Base-by-base conservation (phyloP, 2,888 invertebrate species). In the Scaptomyza parva region DNA sequence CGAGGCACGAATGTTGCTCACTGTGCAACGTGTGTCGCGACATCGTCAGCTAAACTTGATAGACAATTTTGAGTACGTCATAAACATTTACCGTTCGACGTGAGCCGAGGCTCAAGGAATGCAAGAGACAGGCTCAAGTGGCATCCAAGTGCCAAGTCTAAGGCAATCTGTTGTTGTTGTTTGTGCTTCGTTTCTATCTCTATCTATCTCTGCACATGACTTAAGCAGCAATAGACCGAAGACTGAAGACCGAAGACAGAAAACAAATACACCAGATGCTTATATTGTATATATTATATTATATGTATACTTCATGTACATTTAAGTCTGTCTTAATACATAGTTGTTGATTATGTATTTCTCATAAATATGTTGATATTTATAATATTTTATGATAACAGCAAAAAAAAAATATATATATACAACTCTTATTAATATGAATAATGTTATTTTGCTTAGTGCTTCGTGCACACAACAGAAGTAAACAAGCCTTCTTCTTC, bases 31-130 rank as follows among this genome's bases (percentile, higher is more conserved):
- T n/a, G 40, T 6, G 9, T 62, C 52, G 57, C 62, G 59, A 44
- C 77, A 60, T 60, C 73, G 76, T 81, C 85, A 87, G 82, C 82
- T 82, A 79, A 87, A 87, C 85, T 87, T 85, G 87, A 83, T 83
- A 87, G 82, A 87, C 85, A 83, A 83, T 78, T 87, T 83, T 64
- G 70, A 83, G 87, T 82, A 68, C 55, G 88, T 83, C 86, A 87
- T 87, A 85, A 87, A 82, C 88, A 87, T 83, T 87, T 76, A 83
- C 88, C 86, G 82, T 85, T 78, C 69, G 79, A 87, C 83, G 87
- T 83, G 83, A 70, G 81, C 66, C 45, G 24, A 7, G 26, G 30
- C 43, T 17, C 43, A 52, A 11, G 22, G 22, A 30, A 24, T 24
- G 24, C 30, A 30, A 62, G 61, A 14, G 40, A 4, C 22, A 30